Percentiles rank a stretch among this genome's conserved stretches.
Evolutionary conservation across 2,888 invertebrate genomes (phyloP).

Genomic region (Netelia melanura): DNA sequence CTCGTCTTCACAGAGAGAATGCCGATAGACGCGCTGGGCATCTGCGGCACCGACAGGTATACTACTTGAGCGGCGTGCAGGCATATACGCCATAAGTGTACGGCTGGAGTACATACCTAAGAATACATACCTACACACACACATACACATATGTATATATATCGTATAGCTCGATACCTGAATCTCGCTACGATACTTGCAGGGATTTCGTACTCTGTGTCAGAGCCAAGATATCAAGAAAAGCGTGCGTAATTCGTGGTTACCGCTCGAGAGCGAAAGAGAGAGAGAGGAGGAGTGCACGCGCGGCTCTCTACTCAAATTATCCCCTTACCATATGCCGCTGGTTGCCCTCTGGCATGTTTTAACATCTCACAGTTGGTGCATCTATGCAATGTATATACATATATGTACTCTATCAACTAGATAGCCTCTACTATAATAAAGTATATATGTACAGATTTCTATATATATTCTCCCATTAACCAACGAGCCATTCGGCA

Average conservation of each 20-base stretch:
- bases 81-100: slow-evolving; percentile 9
- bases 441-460: no score
- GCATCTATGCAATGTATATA: slow-evolving; percentile 15
- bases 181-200: slow-evolving; percentile 24
- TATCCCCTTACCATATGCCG: slow-evolving; percentile 62
- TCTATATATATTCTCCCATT: not conserved
- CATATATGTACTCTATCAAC: not conserved
- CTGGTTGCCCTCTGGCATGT: slow-evolving; percentile 57
- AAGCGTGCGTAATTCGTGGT: slow-evolving; percentile 76
- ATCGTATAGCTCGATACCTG: slow-evolving; percentile 28
- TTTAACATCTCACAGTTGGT: slow-evolving; percentile 39
- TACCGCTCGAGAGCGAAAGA: slow-evolving; percentile 49
- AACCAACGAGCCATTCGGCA: not conserved
- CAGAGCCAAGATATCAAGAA: slow-evolving; percentile 77
- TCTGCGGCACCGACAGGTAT: slow-evolving; percentile 42
- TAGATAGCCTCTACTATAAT: not conserved
- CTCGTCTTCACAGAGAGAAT: slow-evolving; percentile 65
- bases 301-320: slow-evolving; percentile 59
- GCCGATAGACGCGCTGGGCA: slow-evolving; percentile 64
- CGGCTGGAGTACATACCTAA: slow-evolving; percentile 11
- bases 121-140: not conserved
- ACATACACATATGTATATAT: slow-evolving; percentile 26
- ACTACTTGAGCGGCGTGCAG: slow-evolving; percentile 2
- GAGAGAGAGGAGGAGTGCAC: slow-evolving; percentile 22
- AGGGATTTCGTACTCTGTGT: slow-evolving; percentile 50